Percentiles rank a stretch among this genome's conserved stretches.
These are phyloP conservation scores for Centropyge bicolor DNA, from an alignment of 2,797 vertebrate species.

Conservation along the genomic window DNA sequence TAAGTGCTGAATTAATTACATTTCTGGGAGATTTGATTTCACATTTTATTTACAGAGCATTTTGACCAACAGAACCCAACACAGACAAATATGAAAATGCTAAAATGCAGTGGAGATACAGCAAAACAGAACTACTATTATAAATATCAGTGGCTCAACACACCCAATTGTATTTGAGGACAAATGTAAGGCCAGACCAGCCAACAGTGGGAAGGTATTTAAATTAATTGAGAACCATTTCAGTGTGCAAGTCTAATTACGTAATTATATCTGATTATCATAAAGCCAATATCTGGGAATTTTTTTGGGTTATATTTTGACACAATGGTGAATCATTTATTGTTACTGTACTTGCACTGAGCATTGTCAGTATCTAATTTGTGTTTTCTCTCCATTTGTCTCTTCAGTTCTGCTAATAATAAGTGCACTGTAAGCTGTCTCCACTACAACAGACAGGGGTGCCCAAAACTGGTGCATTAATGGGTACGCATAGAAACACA, in stretches of 20 bases:
- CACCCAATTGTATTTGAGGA: neutral
- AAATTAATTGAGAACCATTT: neutral
- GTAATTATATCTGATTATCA: constrained; percentile 2
- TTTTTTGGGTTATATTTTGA: constrained; percentile 1
- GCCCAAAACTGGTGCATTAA: too few relatives aligned
- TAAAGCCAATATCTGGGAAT: neutral
- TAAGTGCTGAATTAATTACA: constrained; percentile 19
- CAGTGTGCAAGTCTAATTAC: neutral
- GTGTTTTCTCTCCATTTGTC: neutral
- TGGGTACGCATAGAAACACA: too few relatives aligned
- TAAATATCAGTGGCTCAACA: neutral
- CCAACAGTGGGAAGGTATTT: neutral
- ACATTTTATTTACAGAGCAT: constrained; percentile 1
- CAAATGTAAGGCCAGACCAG: neutral
- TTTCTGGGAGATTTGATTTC: neutral
- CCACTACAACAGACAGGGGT: too few relatives aligned
- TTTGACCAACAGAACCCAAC: neutral
- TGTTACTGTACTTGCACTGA: neutral
- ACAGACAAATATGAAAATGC: neutral
- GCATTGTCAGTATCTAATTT: neutral
- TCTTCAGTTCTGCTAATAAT: neutral
- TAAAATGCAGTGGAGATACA: neutral
- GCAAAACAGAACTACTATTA: neutral
- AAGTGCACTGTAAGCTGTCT: neutral
- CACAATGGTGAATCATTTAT: neutral